Evolutionary conservation across 2,888 invertebrate genomes (phyloP), one percentile per base, ranked within the genome.

Genomic region (Encarsia formosa): DNA sequence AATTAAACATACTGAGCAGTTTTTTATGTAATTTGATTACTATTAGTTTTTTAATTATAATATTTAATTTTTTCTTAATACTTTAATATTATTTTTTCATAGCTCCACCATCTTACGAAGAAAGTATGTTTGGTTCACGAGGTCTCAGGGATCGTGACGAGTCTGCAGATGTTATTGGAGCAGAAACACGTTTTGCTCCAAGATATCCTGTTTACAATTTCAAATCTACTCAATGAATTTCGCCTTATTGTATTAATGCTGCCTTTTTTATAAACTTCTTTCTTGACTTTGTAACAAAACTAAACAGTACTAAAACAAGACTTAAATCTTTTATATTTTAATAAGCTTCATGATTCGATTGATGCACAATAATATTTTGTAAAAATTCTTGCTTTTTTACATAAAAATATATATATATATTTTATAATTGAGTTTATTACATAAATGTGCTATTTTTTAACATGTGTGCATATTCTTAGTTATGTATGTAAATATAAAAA

Each of bases 71-170:
- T n/a, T n/a, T n/a, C n/a, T n/a, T n/a, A n/a, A n/a, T n/a, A n/a
- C n/a, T n/a, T 45, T n/a, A 47, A 49, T 56, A 54, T 52, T 37
- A 52, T 74, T n/a, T 74, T 16, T 43, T 70, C 54, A 4, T 43
- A 86, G 86, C 81, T 60, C 78, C 82, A 55, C 86, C 86, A 3
- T 80, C 84, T 18, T 86, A 84, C 69, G 80, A 81, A 56, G 84
- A 82, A 68, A 80, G 83, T 16, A 71, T 77, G 37, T 81, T 78
- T 63, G 77, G 79, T 4, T 57, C 57, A 34, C 77, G 78, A 43
- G 80, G 79, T 54, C 81, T 87, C 41, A 79, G 80, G 52, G 84
- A 85, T 57, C 77, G 79, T 32, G 81, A 81, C 26, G 87, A 87
- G 64, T 81, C 77, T 11, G 79, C 80, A 47, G 76, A 83, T 61